These are phyloP conservation scores for Cariama cristata DNA, from an alignment of 2,113 vertebrate genomes.

Conservation along the genomic window DNA sequence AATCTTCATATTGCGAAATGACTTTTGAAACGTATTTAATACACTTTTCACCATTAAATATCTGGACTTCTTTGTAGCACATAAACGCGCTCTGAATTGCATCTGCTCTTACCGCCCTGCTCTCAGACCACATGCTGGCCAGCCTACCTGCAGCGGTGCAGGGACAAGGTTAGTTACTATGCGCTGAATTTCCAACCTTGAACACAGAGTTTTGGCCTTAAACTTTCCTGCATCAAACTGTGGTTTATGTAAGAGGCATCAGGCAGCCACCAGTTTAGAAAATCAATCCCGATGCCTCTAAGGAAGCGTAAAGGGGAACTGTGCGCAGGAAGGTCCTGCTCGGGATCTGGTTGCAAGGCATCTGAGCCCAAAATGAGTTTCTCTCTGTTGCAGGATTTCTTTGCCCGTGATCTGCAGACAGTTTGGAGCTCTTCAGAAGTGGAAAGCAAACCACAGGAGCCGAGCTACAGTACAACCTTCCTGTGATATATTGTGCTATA, in stretches of 20 bases:
- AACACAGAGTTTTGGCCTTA: background rate
- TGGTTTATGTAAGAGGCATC: background rate
- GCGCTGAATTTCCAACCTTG: background rate
- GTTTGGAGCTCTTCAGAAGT: background rate
- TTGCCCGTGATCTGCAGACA: background rate
- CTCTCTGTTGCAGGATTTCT: background rate
- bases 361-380: background rate
- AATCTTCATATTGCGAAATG: background rate
- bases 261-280: background rate
- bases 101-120: background rate
- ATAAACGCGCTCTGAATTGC: background rate
- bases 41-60: background rate
- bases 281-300: accelerated
- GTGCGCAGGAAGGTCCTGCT: background rate
- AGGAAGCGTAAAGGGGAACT: background rate
- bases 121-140: background rate
- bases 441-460: background rate
- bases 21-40: background rate
- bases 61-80: background rate
- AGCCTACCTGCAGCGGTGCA: background rate
- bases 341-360: background rate
- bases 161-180: background rate
- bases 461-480: background rate
- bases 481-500: background rate
- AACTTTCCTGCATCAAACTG: background rate